Base-by-base conservation (phyloP, 1,140 invertebrate genomes). In the Phymastichus coffea region DNA sequence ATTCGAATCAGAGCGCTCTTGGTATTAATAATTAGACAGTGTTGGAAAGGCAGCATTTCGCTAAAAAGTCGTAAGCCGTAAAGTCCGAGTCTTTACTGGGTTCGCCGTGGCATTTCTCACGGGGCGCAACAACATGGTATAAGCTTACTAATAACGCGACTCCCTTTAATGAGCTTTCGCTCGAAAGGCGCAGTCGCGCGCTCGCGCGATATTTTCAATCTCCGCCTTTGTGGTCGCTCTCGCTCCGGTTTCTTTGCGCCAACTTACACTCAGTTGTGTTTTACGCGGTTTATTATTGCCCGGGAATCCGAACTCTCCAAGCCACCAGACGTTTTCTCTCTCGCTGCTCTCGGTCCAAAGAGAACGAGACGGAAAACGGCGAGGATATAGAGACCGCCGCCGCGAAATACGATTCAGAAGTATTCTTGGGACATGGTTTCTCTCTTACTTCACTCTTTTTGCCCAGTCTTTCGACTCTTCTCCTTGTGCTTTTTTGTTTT, bases 241-340 rank as follows among this genome's bases (percentile, higher is more conserved):
- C 38, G 35, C 61, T 57, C 53, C 37, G 41, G 54, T 57, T 52
- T 66, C 54, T 63, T 58, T 59, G 56, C 59, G 46, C 56, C 22
- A 22, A 10, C 41, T 33, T n/a, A 22, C 35, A 47, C 52, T 40
- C 54, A 37, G 33, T 44, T 60, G 53, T 59, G 60, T 59, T 56
- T 57, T 61, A 52, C 28, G 41, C 43, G 53, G 52, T 60, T 63
- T 63, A 53, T 63, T 58, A 61, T 61, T 58, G 49, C 55, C 48
- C 25, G 51, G n/a, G 55, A 53, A 54, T 44, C 47, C 37, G 54
- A 57, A 48, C 43, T 44, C 20, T 14, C 7, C 23, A 37, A 35
- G 37, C 26, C 56, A 22, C 22, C 23, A 55, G 55, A 46, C 43
- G 41, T 48, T 56, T 51, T 41, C 48, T 35, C 26, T 57, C 53